Conservation (phyloP, 2,888 invertebrate genomes). For the Cenopis cana region DNA sequence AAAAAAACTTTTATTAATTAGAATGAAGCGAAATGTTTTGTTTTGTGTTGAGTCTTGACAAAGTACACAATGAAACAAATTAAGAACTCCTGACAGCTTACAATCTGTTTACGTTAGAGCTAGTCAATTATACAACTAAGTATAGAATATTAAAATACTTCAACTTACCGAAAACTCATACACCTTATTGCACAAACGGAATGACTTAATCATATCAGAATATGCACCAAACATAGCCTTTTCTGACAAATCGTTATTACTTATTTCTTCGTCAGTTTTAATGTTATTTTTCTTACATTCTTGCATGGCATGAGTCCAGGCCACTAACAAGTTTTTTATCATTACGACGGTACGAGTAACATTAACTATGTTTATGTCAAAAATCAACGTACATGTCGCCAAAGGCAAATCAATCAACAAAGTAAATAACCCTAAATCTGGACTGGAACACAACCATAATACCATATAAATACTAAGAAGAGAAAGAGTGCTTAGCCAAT, state of each 20-base stretch:
- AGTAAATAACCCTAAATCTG: neutral
- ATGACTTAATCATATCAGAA: neutral
- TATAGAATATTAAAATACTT: neutral
- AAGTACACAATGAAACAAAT: too few relatives aligned
- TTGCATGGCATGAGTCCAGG: neutral
- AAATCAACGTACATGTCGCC: neutral
- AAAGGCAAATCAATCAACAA: neutral
- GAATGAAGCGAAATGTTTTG: too few relatives aligned
- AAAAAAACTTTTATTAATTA: too few relatives aligned
- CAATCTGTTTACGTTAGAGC: too few relatives aligned
- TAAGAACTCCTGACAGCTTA: too few relatives aligned
- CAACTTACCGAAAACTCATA: constrained; percentile 12
- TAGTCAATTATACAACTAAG: too few relatives aligned
- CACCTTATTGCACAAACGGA: constrained; percentile 10
- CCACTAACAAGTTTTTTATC: neutral
- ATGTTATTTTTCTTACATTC: neutral
- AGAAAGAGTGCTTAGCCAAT: neutral
- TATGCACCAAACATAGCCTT: constrained; percentile 9
- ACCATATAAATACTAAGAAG: neutral
- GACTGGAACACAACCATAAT: neutral
- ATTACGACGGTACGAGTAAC: neutral
- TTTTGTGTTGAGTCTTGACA: too few relatives aligned
- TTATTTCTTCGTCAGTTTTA: neutral
- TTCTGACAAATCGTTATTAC: neutral
- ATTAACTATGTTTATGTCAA: constrained; percentile 2